Conservation (phyloP, 2,797 vertebrate species). For the Lacerta viridis region DNA sequence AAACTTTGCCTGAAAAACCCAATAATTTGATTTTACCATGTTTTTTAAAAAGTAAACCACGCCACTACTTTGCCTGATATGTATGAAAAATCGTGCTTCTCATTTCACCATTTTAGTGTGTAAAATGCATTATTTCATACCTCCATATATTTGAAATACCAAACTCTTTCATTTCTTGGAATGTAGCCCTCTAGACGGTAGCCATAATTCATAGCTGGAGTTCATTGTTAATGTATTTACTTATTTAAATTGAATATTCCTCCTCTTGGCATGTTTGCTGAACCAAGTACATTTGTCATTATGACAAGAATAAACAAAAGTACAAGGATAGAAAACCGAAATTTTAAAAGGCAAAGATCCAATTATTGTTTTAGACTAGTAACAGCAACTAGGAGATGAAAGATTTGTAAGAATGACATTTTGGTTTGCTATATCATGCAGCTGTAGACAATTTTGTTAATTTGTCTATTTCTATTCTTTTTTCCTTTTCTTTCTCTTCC, state of each 20-base stretch:
- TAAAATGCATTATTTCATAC: background rate
- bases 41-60: background rate
- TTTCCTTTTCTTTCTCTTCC: background rate
- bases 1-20: background rate
- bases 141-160: constrained; percentile 7
- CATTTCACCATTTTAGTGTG: background rate
- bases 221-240: constrained; percentile 26
- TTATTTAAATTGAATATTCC: background rate
- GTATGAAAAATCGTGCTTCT: background rate
- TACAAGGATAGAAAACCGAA: constrained; percentile 56
- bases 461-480: constrained; percentile 6
- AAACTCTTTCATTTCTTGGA: background rate
- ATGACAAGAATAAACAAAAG: constrained; percentile 67
- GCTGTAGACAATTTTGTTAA: constrained; percentile 6
- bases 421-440: background rate
- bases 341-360: constrained; percentile 21
- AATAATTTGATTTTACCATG: background rate
- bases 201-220: constrained; percentile 27
- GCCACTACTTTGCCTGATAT: background rate
- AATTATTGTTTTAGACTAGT: constrained; percentile 36
- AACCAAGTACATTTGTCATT: constrained; percentile 38
- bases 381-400: constrained; percentile 33
- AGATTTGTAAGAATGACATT: constrained; percentile 18
- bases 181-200: constrained; percentile 18
- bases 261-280: constrained; percentile 26